Evolutionary conservation across 2,888 invertebrate species (phyloP).

Genomic region (Acrocyrtus sp.): DNA sequence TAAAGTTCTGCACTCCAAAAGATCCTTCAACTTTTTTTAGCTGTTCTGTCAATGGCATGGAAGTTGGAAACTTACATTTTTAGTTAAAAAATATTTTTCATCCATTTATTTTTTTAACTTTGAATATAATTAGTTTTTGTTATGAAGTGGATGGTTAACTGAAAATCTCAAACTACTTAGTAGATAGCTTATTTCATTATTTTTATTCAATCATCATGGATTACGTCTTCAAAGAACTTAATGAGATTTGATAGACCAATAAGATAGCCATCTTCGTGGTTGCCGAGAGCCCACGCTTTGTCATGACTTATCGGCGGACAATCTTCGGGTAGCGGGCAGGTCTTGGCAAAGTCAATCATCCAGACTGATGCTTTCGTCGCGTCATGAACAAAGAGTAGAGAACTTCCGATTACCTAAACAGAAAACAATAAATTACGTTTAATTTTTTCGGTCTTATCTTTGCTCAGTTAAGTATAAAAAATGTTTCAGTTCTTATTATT

Average conservation of each 20-base stretch:
- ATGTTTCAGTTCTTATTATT: neutral
- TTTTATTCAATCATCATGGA: conserved; percentile 30
- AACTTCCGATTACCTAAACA: conserved; percentile 86
- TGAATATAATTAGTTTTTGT: too few relatives aligned
- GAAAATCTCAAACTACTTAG: conserved; percentile 17
- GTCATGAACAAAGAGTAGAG: conserved; percentile 94
- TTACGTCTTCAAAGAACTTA: conserved; percentile 74
- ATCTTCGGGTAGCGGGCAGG: conserved; percentile 81
- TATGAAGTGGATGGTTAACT: conserved; percentile 35
- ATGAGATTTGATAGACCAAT: conserved; percentile 92
- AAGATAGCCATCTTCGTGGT: conserved; percentile 96
- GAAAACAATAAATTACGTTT: conserved; percentile 46
- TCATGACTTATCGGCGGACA: conserved; percentile 78
- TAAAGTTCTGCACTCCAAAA: too few relatives aligned
- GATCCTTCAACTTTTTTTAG: too few relatives aligned
- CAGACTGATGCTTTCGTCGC: conserved; percentile 87
- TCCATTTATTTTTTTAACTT: too few relatives aligned
- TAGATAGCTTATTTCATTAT: too few relatives aligned
- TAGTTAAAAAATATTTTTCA: too few relatives aligned
- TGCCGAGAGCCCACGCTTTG: conserved; percentile 87
- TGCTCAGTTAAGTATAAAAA: too few relatives aligned
- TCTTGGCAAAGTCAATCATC: conserved; percentile 95
- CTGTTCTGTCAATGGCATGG: too few relatives aligned
- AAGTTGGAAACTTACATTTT: too few relatives aligned
- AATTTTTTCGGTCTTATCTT: too few relatives aligned